Evolutionary conservation across 2,113 vertebrate genomes (phyloP).

Genomic region (Phalacrocorax brasilianus): DNA sequence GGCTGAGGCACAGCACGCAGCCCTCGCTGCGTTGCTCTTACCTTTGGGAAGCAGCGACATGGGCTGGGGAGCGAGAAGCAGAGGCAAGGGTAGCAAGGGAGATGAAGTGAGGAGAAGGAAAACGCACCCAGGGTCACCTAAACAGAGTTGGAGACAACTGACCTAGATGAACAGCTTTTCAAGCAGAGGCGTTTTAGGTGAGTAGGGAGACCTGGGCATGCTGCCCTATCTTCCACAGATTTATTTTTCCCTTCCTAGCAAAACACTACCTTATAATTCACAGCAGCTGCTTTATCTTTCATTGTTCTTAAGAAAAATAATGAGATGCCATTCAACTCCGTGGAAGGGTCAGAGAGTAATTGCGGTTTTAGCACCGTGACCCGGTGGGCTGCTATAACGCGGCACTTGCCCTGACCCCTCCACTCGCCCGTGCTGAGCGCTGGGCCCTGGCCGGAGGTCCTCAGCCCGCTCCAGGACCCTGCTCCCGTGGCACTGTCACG

Average conservation of each 20-base stretch:
- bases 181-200: neutral
- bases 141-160: neutral
- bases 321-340: accelerated
- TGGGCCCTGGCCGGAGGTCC: accelerated
- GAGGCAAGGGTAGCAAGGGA: neutral
- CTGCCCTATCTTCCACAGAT: neutral
- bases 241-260: neutral
- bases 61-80: neutral
- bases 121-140: neutral
- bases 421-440: neutral
- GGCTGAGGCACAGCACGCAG: neutral
- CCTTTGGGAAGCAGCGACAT: neutral
- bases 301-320: neutral
- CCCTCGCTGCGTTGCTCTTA: accelerated
- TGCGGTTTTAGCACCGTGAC: neutral
- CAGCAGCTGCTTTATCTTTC: neutral
- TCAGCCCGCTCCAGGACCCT: neutral
- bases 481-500: neutral
- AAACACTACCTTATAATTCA: neutral
- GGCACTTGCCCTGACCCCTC: neutral
- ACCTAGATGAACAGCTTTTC: neutral
- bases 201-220: neutral
- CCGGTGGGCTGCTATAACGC: neutral
- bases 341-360: accelerated
- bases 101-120: neutral